A percentile compares a stretch with the other conserved stretches of the same genome.
phyloP scores from a whole-genome alignment of 2,113 vertebrate species.

The Xyliphius kryptos region DNA sequence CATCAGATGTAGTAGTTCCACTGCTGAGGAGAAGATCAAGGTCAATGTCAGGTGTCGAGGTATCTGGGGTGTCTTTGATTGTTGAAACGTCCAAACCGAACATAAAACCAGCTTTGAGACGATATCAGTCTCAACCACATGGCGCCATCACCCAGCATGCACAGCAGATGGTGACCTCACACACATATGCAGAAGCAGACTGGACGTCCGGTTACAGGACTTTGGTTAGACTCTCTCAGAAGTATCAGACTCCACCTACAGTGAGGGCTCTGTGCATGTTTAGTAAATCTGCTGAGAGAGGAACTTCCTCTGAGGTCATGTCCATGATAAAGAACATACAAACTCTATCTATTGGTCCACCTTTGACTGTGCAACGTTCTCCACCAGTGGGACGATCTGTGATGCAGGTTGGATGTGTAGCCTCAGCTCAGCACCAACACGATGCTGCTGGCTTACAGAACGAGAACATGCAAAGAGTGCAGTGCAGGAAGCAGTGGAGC shows the following conservation, averaged over 20 bases:
- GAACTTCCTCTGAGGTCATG: neutral
- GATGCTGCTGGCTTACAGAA: neutral
- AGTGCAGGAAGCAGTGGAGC: too few relatives aligned
- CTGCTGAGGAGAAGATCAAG: constrained; percentile 14
- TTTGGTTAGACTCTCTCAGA: neutral
- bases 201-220: constrained; percentile 19
- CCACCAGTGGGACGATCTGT: neutral
- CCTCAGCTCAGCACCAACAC: neutral
- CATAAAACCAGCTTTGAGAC: constrained; percentile 3
- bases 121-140: constrained; percentile 29
- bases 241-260: constrained; percentile 6
- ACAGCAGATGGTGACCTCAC: neutral
- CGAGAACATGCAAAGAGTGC: too few relatives aligned
- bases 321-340: neutral
- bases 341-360: neutral
- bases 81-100: neutral
- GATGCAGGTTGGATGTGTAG: neutral
- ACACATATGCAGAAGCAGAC: neutral
- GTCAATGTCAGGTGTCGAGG: neutral
- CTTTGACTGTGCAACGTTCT: neutral
- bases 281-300: neutral
- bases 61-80: constrained; percentile 4
- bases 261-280: constrained; percentile 37
- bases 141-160: neutral
- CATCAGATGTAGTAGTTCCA: constrained; percentile 11